Evolutionary conservation across 2,888 invertebrate genomes (phyloP).

Genomic region (Barypeithes pellucidus): DNA sequence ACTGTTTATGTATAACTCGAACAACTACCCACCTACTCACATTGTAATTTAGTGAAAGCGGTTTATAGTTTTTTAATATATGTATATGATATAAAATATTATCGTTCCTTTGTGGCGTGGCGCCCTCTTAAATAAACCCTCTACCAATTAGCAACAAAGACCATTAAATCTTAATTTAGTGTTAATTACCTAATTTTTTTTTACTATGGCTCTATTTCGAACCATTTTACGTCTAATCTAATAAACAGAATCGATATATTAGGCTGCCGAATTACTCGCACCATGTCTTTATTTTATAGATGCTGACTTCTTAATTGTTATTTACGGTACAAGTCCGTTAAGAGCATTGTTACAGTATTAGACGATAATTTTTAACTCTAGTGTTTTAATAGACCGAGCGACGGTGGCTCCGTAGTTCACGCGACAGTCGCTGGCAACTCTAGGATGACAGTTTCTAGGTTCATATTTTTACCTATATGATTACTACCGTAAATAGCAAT

Average conservation of each 20-base stretch:
- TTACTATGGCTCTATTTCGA: not conserved
- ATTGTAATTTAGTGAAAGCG: too few species aligned
- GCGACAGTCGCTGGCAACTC: too few species aligned
- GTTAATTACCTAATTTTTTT: conserved; percentile 13
- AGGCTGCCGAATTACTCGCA: not conserved
- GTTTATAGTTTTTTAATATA: conserved; percentile 1
- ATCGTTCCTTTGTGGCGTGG: not conserved
- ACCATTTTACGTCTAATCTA: not conserved
- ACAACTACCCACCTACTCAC: too few species aligned
- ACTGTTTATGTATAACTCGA: too few species aligned
- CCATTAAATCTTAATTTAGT: conserved; percentile 12
- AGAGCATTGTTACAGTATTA: not conserved
- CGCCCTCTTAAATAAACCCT: not conserved
- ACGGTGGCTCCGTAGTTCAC: too few species aligned
- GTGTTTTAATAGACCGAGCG: too few species aligned
- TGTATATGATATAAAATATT: not conserved
- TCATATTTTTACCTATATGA: too few species aligned
- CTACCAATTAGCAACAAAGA: not conserved
- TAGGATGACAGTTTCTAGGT: too few species aligned
- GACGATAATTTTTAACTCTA: too few species aligned
- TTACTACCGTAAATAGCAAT: too few species aligned
- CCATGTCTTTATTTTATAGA: not conserved
- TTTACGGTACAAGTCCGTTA: not conserved
- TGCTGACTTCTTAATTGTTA: not conserved
- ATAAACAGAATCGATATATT: not conserved